phyloP scores from a whole-genome alignment of 64 coral and sea anemone species.

The Montipora efflorescens region DNA sequence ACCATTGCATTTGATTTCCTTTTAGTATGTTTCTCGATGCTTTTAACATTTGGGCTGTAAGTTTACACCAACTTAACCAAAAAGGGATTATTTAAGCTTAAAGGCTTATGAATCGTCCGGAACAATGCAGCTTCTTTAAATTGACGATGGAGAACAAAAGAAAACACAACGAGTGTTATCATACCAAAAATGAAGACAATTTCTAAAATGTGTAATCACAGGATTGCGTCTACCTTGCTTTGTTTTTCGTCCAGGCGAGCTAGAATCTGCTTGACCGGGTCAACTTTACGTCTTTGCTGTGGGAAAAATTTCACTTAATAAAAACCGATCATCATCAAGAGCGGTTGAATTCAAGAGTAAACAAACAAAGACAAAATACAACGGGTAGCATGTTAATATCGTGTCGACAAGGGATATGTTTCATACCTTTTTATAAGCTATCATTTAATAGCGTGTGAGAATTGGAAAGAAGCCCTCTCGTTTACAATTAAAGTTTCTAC shows the following conservation, averaged over 20 bases:
- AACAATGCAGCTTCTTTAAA: neutral
- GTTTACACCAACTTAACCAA: no score
- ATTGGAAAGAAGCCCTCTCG: neutral
- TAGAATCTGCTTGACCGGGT: conserved; percentile 69
- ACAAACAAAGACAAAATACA: neutral
- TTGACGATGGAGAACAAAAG: neutral
- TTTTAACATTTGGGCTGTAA: neutral
- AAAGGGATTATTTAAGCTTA: neutral
- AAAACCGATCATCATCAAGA: neutral
- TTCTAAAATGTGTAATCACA: neutral
- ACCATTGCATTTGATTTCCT: neutral
- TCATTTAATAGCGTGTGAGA: conserved; percentile 31
- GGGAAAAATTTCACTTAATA: neutral
- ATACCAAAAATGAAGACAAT: neutral
- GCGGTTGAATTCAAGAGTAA: neutral
- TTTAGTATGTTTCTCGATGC: neutral
- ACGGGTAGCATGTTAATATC: neutral
- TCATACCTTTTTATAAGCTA: conserved; percentile 56
- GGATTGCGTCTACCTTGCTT: conserved; percentile 56
- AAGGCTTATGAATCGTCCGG: neutral
- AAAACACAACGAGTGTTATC: conserved; percentile 9
- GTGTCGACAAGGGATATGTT: neutral
- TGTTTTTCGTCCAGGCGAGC: conserved; percentile 73
- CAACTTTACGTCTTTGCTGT: conserved; percentile 36
- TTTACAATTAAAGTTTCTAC: neutral